These are phyloP conservation scores for Dasyurus viverrinus DNA, from an alignment of 2,113 vertebrate species.

Conservation along the genomic window DNA sequence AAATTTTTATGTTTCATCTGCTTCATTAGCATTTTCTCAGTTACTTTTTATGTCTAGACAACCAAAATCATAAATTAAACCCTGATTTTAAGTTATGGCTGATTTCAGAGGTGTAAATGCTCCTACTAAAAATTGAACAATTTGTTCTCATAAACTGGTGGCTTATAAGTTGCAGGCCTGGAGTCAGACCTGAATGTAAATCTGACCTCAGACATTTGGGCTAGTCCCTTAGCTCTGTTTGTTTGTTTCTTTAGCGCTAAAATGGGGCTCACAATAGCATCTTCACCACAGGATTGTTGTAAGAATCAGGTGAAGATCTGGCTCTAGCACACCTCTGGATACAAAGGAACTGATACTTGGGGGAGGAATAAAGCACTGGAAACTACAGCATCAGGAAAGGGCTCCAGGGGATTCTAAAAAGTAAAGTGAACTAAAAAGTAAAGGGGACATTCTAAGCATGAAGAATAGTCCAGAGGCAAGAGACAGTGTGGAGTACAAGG, in stretches of 20 bases:
- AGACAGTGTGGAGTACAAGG: background rate
- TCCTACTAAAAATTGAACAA: background rate
- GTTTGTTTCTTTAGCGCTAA: background rate
- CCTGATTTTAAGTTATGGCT: too few species aligned
- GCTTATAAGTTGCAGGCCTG: background rate
- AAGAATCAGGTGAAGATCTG: background rate
- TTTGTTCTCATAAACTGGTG: background rate
- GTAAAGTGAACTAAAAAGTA: background rate
- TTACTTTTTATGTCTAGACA: too few species aligned
- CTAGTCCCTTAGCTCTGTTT: background rate
- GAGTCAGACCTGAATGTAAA: background rate
- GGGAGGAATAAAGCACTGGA: background rate
- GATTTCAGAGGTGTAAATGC: too few species aligned
- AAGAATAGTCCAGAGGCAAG: background rate
- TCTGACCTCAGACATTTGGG: background rate
- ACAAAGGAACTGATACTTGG: background rate
- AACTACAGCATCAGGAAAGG: background rate
- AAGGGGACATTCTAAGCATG: background rate
- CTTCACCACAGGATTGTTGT: background rate
- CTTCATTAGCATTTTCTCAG: too few species aligned
- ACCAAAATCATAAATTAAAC: too few species aligned
- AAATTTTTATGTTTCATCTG: too few species aligned
- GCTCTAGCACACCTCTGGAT: background rate
- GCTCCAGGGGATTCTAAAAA: background rate
- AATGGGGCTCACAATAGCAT: background rate